These are phyloP conservation scores for Cherax destructor DNA, from an alignment of 1,140 invertebrate genomes.

Conservation along the genomic window DNA sequence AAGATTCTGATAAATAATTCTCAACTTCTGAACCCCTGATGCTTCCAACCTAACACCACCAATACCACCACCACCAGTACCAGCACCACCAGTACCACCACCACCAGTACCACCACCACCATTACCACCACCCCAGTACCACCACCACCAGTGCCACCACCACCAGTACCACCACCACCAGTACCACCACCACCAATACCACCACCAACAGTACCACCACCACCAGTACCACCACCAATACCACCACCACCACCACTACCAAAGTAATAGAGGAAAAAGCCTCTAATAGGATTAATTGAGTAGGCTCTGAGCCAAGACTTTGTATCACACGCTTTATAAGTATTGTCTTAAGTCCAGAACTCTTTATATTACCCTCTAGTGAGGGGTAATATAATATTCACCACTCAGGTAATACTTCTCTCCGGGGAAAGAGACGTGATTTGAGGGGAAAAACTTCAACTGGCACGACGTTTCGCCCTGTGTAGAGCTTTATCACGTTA, in stretches of 20 bases:
- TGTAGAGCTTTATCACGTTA: too few species aligned
- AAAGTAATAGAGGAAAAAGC: neutral
- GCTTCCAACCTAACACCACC: neutral
- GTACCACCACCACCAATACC: neutral
- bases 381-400: too few species aligned
- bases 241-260: neutral
- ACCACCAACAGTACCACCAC: neutral
- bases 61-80: neutral
- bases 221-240: neutral
- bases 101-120: neutral
- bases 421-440: too few species aligned
- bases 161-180: neutral
- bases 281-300: conserved; percentile 30
- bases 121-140: neutral
- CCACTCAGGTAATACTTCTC: too few species aligned
- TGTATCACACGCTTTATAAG: too few species aligned
- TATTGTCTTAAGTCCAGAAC: too few species aligned
- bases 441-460: too few species aligned
- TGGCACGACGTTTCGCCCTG: too few species aligned
- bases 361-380: too few species aligned
- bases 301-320: neutral
- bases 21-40: neutral
- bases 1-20: neutral
- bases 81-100: neutral
- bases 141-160: conserved; percentile 1